Base-by-base conservation (phyloP, 2,113 vertebrate species). In the Microcebus murinus region DNA sequence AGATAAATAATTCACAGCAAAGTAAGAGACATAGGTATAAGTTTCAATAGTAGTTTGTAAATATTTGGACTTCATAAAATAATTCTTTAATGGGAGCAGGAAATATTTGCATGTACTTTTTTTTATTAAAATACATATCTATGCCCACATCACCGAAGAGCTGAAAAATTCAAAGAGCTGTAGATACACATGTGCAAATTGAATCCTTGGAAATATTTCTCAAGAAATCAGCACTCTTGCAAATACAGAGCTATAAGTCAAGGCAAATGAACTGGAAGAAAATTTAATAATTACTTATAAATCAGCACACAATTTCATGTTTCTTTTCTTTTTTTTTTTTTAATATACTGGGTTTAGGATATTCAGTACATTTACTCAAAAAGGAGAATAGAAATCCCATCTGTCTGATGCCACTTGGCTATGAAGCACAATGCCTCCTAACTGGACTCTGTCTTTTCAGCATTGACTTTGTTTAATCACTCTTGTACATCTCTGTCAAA, bases 91-190 rank as follows among this genome's bases (percentile, higher is more conserved):
- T 21, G 27, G 17, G 4, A 7, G 4, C 1, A 67, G 34, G 93
- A 90, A 87, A 73, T 48, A 92, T 70, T 87, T 59, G n/a, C 10
- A 90, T 81, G 25, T n/a, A 68, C 8, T 10, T 0, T 61, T 10
- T 59, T 96, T 55, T 48, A 90, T 82, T 34, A 96, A 87, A 94
- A 86, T 36, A 84, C 63, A 45, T 63, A 79, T 70, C 86, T 50
- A 76, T 92, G 42, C 8, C 77, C 50, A 70, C 10, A 45, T 59
- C 12, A 79, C 29, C 90, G 59, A 80, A 89, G 90, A 86, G 1
- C 4, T 84, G 14, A 48, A 81, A 65, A 90, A 92, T 59, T 81
- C 36, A 77, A 59, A 34, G 25, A 87, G 31, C 3, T 45, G 1
- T 71, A 31, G 3, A 18, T 8, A 57, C 29, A 21, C 4, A 29